Conservation (phyloP, 2,888 invertebrate genomes). For the Mythimna albipuncta region DNA sequence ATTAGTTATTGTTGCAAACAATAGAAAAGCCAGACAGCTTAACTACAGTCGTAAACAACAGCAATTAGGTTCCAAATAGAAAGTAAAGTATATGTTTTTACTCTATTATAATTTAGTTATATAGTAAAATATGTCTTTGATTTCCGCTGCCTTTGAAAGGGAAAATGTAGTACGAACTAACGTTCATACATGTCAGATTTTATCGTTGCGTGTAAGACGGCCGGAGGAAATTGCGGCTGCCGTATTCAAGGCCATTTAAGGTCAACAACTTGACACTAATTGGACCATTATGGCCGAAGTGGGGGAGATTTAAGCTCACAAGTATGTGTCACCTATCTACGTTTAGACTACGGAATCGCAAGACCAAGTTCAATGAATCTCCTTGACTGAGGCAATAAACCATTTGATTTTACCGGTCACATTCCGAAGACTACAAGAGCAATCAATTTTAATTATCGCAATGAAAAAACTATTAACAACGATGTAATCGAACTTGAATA, state of each 20-base stretch:
- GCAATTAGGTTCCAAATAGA: conserved; percentile 52
- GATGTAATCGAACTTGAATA: conserved; percentile 22
- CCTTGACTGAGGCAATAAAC: conserved; percentile 43
- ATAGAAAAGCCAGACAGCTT: conserved; percentile 43
- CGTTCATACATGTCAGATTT: conserved; percentile 42
- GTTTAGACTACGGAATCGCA: conserved; percentile 18
- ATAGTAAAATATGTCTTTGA: conserved; percentile 19
- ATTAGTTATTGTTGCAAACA: conserved; percentile 63
- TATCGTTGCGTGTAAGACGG: conserved; percentile 50
- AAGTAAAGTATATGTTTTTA: conserved; percentile 42
- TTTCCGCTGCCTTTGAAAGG: conserved; percentile 44
- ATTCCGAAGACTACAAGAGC: conserved; percentile 12
- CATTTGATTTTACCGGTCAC: conserved; percentile 5
- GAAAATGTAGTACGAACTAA: conserved; percentile 39
- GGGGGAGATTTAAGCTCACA: conserved; percentile 15
- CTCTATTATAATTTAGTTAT: conserved; percentile 11
- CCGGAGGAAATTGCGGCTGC: conserved; percentile 43
- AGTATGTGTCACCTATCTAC: conserved; percentile 44
- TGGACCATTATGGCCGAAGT: conserved; percentile 43
- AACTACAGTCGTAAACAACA: conserved; percentile 23
- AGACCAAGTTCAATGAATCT: conserved; percentile 37
- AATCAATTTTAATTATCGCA: conserved; percentile 40
- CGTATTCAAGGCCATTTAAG: conserved; percentile 52
- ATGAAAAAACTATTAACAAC: conserved; percentile 32
- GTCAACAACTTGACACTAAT: conserved; percentile 55